Base-by-base conservation (phyloP, 64 coral and sea anemone genomes). In the Astreopora myriophthalma region DNA sequence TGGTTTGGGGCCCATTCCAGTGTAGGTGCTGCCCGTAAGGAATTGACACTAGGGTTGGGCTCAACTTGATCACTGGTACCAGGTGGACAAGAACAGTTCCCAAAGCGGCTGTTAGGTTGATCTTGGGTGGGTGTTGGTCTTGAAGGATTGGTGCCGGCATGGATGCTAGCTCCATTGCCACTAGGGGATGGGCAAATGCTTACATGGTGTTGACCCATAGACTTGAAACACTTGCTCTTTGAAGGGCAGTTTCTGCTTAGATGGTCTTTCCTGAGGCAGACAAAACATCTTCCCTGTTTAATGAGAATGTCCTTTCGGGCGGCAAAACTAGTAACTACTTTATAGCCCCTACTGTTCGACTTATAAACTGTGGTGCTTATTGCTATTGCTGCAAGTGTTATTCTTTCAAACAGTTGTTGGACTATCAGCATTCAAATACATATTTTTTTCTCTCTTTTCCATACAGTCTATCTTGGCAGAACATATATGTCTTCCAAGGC, bases 201-300 rank as follows among this genome's bases (percentile, higher is more conserved):
- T 8, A 63, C 48, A 66, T 91, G 89, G 61, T 91, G 89, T 34
- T 77, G 62, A 32, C 67, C 68, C 22, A 17, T 39, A 85, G 80
- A 86, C 27, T 77, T 92, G 22, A 82, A 71, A 58, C 80, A 86
- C 16, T 86, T 44, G 7, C 33, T 48, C n/a, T 77, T 81, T 74
- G 90, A 85, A 25, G 38, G 46, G 8, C 90, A 92, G 17, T 92
- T 30, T 29, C 31, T 72, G 13, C 39, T 38, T 3, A 92, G 34
- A 71, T 85, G 90, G n/a, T 69, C 35, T 71, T 69, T 72, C 66
- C 42, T 92, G 20, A 91, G 66, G 44, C 89, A 85, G 28, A 91
- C 69, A 60, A 62, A 92, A 75, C 90, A 92, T 36, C 48, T 46
- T 75, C 90, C 79, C 33, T 60, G 58, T 75, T 71, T 70, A 24